Evolutionary conservation across 2,113 vertebrate genomes (phyloP), one percentile per base, ranked within the genome.

Genomic region (Alaudala cheleensis): DNA sequence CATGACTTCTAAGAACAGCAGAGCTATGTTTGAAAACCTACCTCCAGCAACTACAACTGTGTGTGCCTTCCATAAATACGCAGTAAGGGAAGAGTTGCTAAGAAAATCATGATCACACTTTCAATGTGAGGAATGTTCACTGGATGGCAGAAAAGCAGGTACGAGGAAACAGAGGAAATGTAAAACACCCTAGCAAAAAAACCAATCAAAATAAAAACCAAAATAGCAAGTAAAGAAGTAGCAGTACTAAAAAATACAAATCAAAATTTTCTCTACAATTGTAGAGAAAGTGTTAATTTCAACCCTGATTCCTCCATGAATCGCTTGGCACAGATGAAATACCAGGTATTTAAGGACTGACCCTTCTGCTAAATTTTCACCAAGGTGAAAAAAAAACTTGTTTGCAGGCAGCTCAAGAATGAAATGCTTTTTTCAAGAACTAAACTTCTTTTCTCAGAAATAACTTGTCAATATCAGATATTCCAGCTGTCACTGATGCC

Each of bases 11-110:
- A 24, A 45, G 12, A 83, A 20, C 4, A 64, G 21, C 0, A 3
- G 22, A 47, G 26, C 31, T 66, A 21, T 34, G 12, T 40, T 51
- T 77, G 50, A 85, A 58, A 81, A 7, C 7, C 15, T 66, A 5
- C 16, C n/a, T 47, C 16, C 16, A 51, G 31, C 12, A 24, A 8
- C 33, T 40, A 8, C 34, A 90, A 6, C 25, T 73, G 4, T 6
- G 9, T 70, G 20, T 67, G 20, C 5, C 69, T 77, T 89, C 39
- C 45, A 7, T 29, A 66, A 17, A n/a, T 34, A 11, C 0, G 0
- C 7, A 60, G 3, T 22, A 88, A 61, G 19, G 20, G 23, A 88
- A 88, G 6, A 24, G 5, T 21, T 92, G 13, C 18, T 33, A 33
- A 50, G 34, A 61, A 40, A 37, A 57, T 40, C 28, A 24, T 18